These are phyloP conservation scores for Leucophora obtusa DNA, from an alignment of 2,888 invertebrate species.

Conservation along the genomic window DNA sequence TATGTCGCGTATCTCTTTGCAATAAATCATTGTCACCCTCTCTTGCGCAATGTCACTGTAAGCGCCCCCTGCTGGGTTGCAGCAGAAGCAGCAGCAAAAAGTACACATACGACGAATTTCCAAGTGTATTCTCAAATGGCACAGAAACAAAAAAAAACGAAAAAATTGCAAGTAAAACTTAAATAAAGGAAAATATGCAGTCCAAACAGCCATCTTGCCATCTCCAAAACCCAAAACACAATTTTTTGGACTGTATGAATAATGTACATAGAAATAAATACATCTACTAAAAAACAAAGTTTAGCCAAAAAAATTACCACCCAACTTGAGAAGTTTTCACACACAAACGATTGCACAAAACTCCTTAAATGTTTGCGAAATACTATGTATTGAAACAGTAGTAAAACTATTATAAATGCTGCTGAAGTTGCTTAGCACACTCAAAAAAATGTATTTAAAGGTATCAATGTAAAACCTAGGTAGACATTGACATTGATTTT, in stretches of 20 bases:
- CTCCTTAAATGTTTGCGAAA: conserved; percentile 34
- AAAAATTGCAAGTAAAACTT: conserved; percentile 52
- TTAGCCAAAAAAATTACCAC: conserved; percentile 66
- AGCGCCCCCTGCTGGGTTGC: conserved; percentile 73
- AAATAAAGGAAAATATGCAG: conserved; percentile 46
- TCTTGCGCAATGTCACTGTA: conserved; percentile 75
- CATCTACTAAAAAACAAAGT: neutral
- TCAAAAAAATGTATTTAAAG: neutral
- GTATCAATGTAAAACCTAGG: neutral
- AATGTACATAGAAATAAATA: neutral
- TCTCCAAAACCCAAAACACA: conserved; percentile 16
- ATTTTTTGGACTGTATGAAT: conserved; percentile 26
- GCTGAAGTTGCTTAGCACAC: neutral
- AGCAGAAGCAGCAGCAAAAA: conserved; percentile 50
- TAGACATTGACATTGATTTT: too few species aligned
- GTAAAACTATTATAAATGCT: neutral
- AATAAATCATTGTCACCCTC: conserved; percentile 78
- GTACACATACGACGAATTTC: conserved; percentile 38
- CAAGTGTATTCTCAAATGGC: conserved; percentile 51
- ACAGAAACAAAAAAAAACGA: conserved; percentile 61
- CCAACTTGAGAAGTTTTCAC: conserved; percentile 59
- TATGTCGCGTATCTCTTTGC: conserved; percentile 74
- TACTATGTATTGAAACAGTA: conserved; percentile 14
- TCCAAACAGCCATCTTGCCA: conserved; percentile 12
- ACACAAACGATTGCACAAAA: conserved; percentile 45